Percentiles rank a stretch among this genome's conserved stretches.
These are phyloP conservation scores for Tetraneura akinire DNA, from an alignment of 1,140 invertebrate species.

Conservation along the genomic window DNA sequence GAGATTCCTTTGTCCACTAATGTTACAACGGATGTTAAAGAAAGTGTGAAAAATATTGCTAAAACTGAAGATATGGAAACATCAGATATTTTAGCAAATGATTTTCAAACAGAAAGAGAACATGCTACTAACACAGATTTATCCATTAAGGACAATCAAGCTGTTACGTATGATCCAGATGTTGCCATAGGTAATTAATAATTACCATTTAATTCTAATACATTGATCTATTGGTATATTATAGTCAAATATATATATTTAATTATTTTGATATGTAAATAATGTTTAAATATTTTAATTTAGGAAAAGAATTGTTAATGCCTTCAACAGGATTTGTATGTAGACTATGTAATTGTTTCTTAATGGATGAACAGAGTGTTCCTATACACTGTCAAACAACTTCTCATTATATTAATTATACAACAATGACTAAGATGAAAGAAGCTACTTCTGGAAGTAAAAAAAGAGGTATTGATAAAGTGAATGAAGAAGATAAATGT, in stretches of 20 bases:
- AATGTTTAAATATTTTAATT: too few species aligned
- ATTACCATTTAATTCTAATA: too few species aligned
- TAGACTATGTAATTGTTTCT: constrained; percentile 24
- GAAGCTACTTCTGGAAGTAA: not conserved
- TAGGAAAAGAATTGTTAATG: constrained; percentile 41
- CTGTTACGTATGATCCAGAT: constrained; percentile 25
- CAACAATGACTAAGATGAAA: constrained; percentile 46
- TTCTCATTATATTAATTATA: constrained; percentile 39
- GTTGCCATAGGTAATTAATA: constrained; percentile 41
- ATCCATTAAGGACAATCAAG: not conserved
- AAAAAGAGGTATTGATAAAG: constrained; percentile 21
- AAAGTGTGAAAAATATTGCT: not conserved
- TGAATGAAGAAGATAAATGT: not conserved
- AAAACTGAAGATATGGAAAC: not conserved
- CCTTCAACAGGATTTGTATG: constrained; percentile 18
- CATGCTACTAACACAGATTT: not conserved
- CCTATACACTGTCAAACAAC: constrained; percentile 37
- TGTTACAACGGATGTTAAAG: not conserved
- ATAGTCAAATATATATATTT: too few species aligned
- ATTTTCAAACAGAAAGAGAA: not conserved
- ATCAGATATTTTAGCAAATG: not conserved
- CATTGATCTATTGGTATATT: too few species aligned
- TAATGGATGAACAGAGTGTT: constrained; percentile 16
- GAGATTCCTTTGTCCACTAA: not conserved
- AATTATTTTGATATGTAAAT: too few species aligned